Conservation (phyloP, 2,113 vertebrate genomes). For the Burhinus oedicnemus region DNA sequence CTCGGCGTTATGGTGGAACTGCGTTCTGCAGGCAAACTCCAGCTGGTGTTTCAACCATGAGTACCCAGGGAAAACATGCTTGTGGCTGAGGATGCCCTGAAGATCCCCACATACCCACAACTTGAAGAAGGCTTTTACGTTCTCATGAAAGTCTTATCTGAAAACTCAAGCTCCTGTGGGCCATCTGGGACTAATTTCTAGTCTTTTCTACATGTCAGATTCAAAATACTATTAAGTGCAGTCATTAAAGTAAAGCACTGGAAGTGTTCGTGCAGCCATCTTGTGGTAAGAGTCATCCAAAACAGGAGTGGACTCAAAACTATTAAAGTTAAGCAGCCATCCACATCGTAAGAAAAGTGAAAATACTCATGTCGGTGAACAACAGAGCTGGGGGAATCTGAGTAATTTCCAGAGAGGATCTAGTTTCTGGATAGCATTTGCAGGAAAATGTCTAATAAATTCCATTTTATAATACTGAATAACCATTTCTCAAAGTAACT, state of each 20-base stretch:
- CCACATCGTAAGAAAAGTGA: background rate
- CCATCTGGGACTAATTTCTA: background rate
- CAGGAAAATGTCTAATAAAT: conserved; percentile 10
- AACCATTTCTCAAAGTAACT: conserved; percentile 5
- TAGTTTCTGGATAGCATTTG: background rate
- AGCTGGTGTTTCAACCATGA: background rate
- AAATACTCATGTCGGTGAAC: background rate
- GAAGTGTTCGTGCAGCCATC: background rate
- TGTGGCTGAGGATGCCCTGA: background rate
- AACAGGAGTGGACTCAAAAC: background rate
- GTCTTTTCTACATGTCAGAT: background rate
- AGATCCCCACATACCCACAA: background rate
- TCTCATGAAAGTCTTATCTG: background rate
- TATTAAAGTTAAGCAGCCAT: background rate
- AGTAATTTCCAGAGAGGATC: background rate
- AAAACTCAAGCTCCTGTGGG: background rate
- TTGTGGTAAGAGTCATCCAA: background rate
- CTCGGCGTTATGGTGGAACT: background rate
- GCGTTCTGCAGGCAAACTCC: background rate
- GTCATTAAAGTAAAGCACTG: background rate
- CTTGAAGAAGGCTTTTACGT: background rate
- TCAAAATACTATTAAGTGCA: background rate
- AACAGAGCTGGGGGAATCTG: background rate
- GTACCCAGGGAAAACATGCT: background rate
- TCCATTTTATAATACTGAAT: background rate